A percentile compares a stretch with the other conserved stretches of the same genome.
phyloP scores from a whole-genome alignment of 2,113 vertebrate species.

The Myrmecobius fasciatus region DNA sequence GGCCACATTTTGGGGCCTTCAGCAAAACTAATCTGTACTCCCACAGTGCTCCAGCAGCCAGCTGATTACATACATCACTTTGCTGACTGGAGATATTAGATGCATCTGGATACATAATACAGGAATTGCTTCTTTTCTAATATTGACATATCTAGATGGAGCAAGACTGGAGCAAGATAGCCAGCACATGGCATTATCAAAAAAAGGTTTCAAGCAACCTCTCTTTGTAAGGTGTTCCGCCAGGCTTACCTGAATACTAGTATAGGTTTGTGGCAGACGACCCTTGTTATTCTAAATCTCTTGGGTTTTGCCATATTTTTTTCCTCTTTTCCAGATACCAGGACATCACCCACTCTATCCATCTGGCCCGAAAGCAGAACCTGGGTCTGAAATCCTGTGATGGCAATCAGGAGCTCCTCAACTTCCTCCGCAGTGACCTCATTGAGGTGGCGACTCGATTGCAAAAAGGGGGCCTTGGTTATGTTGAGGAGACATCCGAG shows the following conservation, averaged over 20 bases:
- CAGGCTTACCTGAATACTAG: background rate
- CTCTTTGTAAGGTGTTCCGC: background rate
- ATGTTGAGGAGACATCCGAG: slow-evolving; percentile 90
- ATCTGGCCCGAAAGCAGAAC: slow-evolving; percentile 91
- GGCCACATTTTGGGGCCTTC: background rate
- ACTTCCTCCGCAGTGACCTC: slow-evolving; percentile 94
- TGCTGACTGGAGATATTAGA: background rate
- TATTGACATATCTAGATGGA: background rate
- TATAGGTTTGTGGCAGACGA: background rate
- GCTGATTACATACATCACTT: background rate
- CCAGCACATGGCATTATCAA: background rate
- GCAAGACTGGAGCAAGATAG: slow-evolving; percentile 17
- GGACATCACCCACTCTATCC: slow-evolving; percentile 94
- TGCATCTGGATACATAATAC: background rate
- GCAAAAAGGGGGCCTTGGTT: slow-evolving; percentile 96
- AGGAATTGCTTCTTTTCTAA: background rate
- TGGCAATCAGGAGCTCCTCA: slow-evolving; percentile 92
- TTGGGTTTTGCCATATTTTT: background rate
- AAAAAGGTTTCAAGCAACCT: background rate
- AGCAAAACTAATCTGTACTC: background rate
- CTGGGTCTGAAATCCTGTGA: slow-evolving; percentile 91
- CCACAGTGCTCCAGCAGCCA: background rate
- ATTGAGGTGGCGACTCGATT: slow-evolving; percentile 95
- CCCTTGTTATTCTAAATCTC: background rate
- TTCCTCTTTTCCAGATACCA: slow-evolving; percentile 88